phyloP scores from a whole-genome alignment of 1,140 invertebrate species.

The Idris sp. region DNA sequence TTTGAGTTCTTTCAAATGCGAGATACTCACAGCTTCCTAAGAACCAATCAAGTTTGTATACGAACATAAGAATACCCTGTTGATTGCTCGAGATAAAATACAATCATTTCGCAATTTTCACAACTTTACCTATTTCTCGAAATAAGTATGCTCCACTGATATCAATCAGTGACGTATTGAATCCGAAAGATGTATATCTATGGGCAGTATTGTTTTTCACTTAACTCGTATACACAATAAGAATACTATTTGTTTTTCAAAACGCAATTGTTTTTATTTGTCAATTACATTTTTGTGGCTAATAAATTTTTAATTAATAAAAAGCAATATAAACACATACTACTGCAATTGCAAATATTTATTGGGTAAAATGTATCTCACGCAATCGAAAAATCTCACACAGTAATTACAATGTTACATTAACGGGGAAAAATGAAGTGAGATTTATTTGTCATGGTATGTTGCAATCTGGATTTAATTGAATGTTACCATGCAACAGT shows the following conservation, averaged over 20 bases:
- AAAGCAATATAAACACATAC: too few relatives aligned
- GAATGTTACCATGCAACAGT: conserved; percentile 40
- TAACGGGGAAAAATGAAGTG: conserved; percentile 23
- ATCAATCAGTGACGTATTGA: conserved; percentile 3
- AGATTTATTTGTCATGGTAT: conserved; percentile 25
- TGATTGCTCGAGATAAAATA: conserved; percentile 43
- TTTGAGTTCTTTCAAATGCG: too few relatives aligned
- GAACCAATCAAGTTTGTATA: conserved; percentile 43
- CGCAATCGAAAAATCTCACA: conserved; percentile 10
- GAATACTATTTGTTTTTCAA: too few relatives aligned
- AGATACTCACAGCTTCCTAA: too few relatives aligned
- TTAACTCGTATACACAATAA: too few relatives aligned
- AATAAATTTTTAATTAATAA: too few relatives aligned
- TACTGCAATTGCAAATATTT: conserved; percentile 11
- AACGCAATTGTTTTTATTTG: too few relatives aligned
- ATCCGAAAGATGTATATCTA: neutral
- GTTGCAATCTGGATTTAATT: conserved; percentile 37
- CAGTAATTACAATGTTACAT: conserved; percentile 26
- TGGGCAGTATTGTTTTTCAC: neutral
- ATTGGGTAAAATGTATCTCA: conserved; percentile 1
- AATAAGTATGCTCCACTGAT: conserved; percentile 11
- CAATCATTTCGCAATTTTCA: conserved; percentile 28
- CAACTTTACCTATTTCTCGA: conserved; percentile 29
- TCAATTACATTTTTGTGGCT: too few relatives aligned
- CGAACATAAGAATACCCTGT: conserved; percentile 24